Evolutionary conservation across 2,113 vertebrate genomes (phyloP), one percentile per base, ranked within the genome.

Genomic region (Notiomystis cincta): DNA sequence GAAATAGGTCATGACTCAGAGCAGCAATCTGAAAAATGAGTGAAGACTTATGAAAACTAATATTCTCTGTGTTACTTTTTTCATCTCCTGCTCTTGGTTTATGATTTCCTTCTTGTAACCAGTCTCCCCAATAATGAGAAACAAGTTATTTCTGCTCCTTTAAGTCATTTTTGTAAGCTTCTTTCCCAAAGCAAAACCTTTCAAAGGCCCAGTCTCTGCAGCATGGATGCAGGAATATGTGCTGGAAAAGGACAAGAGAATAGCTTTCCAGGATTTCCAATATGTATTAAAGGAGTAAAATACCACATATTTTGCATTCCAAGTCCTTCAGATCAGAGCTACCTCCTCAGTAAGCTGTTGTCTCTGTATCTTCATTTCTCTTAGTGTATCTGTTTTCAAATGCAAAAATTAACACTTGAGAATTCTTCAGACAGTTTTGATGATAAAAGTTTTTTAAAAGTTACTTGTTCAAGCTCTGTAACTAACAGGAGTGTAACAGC

Each of bases 1-100:
- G 53, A 92, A 87, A 60, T 86, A 88, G 79, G 62, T 88, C 79
- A 45, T 90, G 85, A 90, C 50, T 95, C 82, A 82, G 70, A 85
- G 61, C 54, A 83, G 79, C 56, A 84, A 67, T 33, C 66, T 93
- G 50, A 88, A 87, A 90, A 93, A 69, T 67, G 31, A 79, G 35
- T 82, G 50, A 82, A 82, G 66, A 48, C 82, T 84, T 66, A 77
- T 0, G 15, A 82, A 93, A 96, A 51, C 58, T 57, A 45, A n/a
- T 93, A 64, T 67, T 75, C 38, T 64, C 17, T 45, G 20, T 76
- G 44, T 76, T 53, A 24, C 47, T 58, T 66, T 60, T 87, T 3
- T 85, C 31, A 37, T 82, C 79, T 91, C 37, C 73, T 83, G 19
- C 17, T 72, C 62, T 85, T 89, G n/a, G 20, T 62, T 78, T 82